Percentiles rank a stretch among this genome's conserved stretches.
Conservation (phyloP, 2,113 vertebrate genomes). For the Sapayoa aenigma region DNA sequence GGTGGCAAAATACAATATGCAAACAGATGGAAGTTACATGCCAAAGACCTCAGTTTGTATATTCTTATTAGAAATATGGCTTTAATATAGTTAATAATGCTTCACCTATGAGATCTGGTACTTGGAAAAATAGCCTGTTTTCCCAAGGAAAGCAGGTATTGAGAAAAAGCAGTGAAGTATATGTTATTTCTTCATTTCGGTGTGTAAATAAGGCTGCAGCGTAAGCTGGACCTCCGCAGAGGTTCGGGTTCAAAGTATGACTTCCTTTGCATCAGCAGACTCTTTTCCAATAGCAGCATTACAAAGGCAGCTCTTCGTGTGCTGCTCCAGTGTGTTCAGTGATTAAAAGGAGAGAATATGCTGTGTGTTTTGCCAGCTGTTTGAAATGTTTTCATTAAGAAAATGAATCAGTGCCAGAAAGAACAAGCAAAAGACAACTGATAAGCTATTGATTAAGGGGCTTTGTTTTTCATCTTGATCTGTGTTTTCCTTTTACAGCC, state of each 20-base stretch:
- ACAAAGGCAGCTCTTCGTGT: not conserved
- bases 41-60: constrained; percentile 19
- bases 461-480: constrained; percentile 26
- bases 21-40: constrained; percentile 7
- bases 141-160: not conserved
- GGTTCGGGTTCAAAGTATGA: not conserved
- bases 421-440: not conserved
- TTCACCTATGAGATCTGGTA: not conserved
- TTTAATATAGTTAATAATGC: not conserved
- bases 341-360: not conserved
- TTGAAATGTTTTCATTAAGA: constrained; percentile 18
- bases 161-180: constrained; percentile 23
- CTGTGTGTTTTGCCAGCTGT: not conserved
- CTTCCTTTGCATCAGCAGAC: not conserved
- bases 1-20: not conserved
- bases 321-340: not conserved
- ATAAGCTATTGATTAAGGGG: not conserved
- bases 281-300: not conserved
- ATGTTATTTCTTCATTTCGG: not conserved
- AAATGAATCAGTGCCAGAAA: not conserved
- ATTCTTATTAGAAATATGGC: constrained; percentile 24
- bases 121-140: constrained; percentile 27
- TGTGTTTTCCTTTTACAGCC: constrained; percentile 80
- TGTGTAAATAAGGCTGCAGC: constrained; percentile 9
- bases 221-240: not conserved